Percentiles rank a stretch among this genome's conserved stretches.
phyloP scores from a whole-genome alignment of 2,888 invertebrate genomes.

The Pterobdella sp. region DNA sequence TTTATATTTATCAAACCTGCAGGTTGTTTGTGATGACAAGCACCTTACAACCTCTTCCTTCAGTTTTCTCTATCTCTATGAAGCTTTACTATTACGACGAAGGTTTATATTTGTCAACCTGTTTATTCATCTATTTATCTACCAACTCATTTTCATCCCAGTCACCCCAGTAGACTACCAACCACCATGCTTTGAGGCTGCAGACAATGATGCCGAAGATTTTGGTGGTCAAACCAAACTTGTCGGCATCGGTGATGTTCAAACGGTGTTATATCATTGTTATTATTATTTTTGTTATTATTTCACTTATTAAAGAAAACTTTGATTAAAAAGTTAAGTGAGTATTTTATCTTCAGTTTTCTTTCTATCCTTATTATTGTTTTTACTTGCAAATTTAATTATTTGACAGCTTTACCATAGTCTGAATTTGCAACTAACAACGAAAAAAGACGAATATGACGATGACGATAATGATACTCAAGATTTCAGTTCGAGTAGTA shows the following conservation, averaged over 20 bases:
- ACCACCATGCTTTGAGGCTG: conserved; percentile 51
- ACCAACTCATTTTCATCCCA: not conserved
- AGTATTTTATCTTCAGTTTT: not conserved
- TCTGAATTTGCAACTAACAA: not conserved
- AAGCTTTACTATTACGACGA: conserved; percentile 53
- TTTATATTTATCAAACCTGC: not conserved
- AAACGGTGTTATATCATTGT: conserved; percentile 42
- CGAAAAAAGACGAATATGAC: not conserved
- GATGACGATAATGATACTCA: not conserved
- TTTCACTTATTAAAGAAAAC: not conserved
- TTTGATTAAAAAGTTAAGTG: not conserved
- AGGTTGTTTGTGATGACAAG: conserved; percentile 48
- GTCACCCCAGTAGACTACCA: conserved; percentile 43
- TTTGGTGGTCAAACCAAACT: conserved; percentile 49
- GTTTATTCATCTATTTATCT: not conserved
- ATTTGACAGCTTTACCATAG: conserved; percentile 10
- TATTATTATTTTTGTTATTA: not conserved
- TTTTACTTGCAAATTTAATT: not conserved
- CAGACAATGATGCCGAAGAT: conserved; percentile 43
- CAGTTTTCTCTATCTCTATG: conserved; percentile 51
- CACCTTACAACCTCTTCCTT: conserved; percentile 49
- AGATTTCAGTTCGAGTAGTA: not conserved
- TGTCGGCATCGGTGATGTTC: conserved; percentile 50
- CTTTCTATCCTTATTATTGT: not conserved
- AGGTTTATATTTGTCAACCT: conserved; percentile 37